These are phyloP conservation scores for Tethya wilhelma DNA, from an alignment of 37 sponge, comb jelly and placozoan genomes.

Conservation along the genomic window DNA sequence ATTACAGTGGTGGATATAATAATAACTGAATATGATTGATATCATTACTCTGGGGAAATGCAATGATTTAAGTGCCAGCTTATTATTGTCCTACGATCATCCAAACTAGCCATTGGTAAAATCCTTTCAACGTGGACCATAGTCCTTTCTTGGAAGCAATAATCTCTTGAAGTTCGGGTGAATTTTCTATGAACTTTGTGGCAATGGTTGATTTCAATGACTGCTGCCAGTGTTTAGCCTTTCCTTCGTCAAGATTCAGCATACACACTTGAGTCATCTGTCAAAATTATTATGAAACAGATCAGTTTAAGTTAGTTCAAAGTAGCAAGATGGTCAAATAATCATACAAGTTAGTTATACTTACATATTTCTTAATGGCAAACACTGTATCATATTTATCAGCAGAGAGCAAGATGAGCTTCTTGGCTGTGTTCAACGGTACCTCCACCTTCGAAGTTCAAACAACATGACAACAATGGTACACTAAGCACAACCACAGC, in stretches of 20 bases:
- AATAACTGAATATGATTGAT: too few species aligned
- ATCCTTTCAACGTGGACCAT: conserved; percentile 79
- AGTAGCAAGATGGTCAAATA: background rate
- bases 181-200: conserved; percentile 42
- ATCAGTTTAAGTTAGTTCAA: background rate
- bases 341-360: conserved; percentile 3
- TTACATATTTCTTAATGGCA: conserved; percentile 64
- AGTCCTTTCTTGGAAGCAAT: conserved; percentile 53
- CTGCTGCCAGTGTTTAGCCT: conserved; percentile 61
- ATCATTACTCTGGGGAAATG: too few species aligned
- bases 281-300: too few species aligned
- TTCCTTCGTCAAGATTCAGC: conserved; percentile 79
- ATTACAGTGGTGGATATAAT: too few species aligned
- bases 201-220: conserved; percentile 66
- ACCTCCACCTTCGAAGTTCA: conserved; percentile 54
- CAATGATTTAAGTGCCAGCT: too few species aligned
- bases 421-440: conserved; percentile 77
- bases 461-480: background rate
- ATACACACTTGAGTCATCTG: conserved; percentile 83
- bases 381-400: conserved; percentile 80
- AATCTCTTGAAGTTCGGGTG: conserved; percentile 51
- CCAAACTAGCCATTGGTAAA: conserved; percentile 74
- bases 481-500: too few species aligned
- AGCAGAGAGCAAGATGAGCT: conserved; percentile 74
- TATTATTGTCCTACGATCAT: conserved; percentile 7